A percentile compares a stretch with the other conserved stretches of the same genome.
Evolutionary conservation across 1,140 invertebrate species (phyloP).

Genomic region (Aphelinus certus): DNA sequence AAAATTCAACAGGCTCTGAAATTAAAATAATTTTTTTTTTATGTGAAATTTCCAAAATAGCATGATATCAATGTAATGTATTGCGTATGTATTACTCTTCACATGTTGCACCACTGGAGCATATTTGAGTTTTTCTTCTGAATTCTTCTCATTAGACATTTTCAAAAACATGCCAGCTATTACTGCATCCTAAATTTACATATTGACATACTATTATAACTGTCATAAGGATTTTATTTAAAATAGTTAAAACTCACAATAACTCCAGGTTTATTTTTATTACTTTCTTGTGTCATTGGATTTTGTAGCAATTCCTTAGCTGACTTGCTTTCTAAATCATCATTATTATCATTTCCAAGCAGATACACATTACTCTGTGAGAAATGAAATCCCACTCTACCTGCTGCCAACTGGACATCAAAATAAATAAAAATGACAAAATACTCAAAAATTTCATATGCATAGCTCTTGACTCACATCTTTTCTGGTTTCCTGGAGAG

Average conservation of each 20-base stretch:
- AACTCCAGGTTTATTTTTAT: conserved; percentile 60
- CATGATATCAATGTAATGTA: too few species aligned
- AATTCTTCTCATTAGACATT: conserved; percentile 55
- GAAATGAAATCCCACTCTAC: conserved; percentile 74
- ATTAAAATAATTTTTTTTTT: conserved; percentile 40
- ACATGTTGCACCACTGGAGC: conserved; percentile 66
- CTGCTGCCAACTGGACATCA: conserved; percentile 68
- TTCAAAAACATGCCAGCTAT: conserved; percentile 63
- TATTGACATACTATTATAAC: conserved; percentile 29
- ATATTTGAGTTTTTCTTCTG: conserved; percentile 55
- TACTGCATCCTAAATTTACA: conserved; percentile 56
- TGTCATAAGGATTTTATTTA: too few species aligned
- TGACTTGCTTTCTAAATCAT: conserved; percentile 65
- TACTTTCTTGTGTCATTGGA: conserved; percentile 58
- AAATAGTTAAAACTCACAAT: conserved; percentile 24
- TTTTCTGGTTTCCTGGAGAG: conserved; percentile 60
- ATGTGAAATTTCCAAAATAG: neutral
- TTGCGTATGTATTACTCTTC: conserved; percentile 55
- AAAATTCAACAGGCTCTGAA: conserved; percentile 60
- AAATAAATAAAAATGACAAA: conserved; percentile 39
- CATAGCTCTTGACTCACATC: conserved; percentile 47
- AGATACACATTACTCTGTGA: conserved; percentile 69
- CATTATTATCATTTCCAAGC: conserved; percentile 67
- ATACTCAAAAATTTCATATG: neutral
- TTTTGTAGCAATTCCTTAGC: conserved; percentile 68